Evolutionary conservation across 2,113 vertebrate species (phyloP).

Genomic region (Pedionomus torquatus): DNA sequence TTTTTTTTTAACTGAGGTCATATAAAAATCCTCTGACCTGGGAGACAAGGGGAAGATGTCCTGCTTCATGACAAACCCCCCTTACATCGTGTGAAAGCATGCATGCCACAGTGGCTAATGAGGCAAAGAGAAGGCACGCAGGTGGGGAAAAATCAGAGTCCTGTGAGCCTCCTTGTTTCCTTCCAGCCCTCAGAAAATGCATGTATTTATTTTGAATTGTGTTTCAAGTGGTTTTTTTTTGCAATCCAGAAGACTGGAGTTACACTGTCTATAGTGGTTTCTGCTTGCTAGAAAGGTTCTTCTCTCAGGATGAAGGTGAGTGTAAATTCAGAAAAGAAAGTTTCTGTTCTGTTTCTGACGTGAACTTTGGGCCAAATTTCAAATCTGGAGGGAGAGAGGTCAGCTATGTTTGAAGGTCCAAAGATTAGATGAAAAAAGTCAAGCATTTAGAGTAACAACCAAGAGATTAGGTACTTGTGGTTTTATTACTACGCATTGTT

Average conservation of each 20-base stretch:
- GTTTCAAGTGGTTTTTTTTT: background rate
- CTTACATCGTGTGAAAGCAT: background rate
- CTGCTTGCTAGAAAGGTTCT: background rate
- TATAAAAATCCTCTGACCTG: background rate
- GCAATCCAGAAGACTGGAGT: background rate
- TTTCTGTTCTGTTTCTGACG: background rate
- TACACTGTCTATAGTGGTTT: background rate
- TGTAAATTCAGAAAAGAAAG: background rate
- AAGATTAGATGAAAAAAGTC: background rate
- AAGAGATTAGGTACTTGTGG: background rate
- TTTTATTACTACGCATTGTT: background rate
- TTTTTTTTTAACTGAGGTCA: background rate
- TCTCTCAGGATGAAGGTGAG: background rate
- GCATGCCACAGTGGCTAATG: background rate
- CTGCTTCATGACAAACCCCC: background rate
- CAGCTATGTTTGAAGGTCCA: slow-evolving; percentile 25
- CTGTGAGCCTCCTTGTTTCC: background rate
- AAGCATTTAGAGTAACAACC: background rate
- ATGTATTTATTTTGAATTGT: background rate
- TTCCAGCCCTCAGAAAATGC: background rate
- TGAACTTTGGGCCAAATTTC: background rate
- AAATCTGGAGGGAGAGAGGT: background rate
- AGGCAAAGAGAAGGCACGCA: background rate
- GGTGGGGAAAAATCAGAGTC: background rate
- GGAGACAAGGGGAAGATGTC: background rate